Evolutionary conservation across 92 coral and sea anemone species (phyloP), one percentile per base, ranked within the genome.

Genomic region (Scolanthus callimorphus): DNA sequence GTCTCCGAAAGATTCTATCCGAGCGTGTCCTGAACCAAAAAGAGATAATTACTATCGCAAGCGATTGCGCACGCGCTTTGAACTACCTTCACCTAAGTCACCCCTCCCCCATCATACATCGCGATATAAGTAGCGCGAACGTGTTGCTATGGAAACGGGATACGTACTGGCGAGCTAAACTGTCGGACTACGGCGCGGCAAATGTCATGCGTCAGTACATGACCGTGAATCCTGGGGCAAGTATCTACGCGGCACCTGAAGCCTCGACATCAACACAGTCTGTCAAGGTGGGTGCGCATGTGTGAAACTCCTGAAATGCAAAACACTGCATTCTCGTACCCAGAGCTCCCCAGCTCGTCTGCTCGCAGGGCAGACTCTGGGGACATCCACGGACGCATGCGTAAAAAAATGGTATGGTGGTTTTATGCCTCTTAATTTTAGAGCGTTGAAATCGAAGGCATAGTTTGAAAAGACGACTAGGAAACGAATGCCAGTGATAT

Each of bases 161-260:
- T 27, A 73, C 83, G 29, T 57, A 73, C 31, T 92, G 92, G 92
- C 77, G 91, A 21, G 98, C 94, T 11, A 92, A 92, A 67, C 66
- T 92, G 57, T 92, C 98, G 4, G 98, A 92, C 37, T 92, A 92
- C 47, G 98, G 98, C 28, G 96, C 98, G 10, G 98, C 96, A 2
- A 92, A 92, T 63, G 88, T 92, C 69, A 80, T 92, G 92, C 83
- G 98, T 17, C 96, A 92, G 51, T 84, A 50, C 81, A 92, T 88
- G 96, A 92, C 96, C 45, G 82, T 63, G 20, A 88, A 79, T 62
- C 98, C 98, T 25, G 98, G 98, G 8, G 96, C 96, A 11, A 62
- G 86, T 28, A 92, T 88, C 51, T 92, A 92, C 39, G 98, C 98
- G 17, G 98, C 98, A 1, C 98, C 98, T 0, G 98, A 92, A 53